A percentile compares a stretch with the other conserved stretches of the same genome.
phyloP scores from a whole-genome alignment of 2,113 vertebrate species.

The Gymnocephalus cernua region DNA sequence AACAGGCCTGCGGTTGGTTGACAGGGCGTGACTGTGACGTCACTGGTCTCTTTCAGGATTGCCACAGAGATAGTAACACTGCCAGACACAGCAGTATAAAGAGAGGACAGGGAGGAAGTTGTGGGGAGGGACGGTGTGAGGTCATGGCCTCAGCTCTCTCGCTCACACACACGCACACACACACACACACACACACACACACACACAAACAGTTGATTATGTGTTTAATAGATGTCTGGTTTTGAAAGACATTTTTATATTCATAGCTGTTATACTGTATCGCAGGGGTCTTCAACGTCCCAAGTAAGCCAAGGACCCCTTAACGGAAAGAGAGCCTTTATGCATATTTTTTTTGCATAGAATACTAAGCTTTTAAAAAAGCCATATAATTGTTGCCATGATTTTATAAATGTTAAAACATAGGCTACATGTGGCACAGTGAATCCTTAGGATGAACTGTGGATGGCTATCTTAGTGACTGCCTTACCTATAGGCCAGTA shows the following conservation, averaged over 20 bases:
- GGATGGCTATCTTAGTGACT: no score
- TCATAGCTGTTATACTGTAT: neutral
- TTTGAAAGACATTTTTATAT: neutral
- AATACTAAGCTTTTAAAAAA: no score
- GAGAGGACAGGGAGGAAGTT: slow-evolving; percentile 10
- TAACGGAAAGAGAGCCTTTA: no score
- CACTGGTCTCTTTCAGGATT: slow-evolving; percentile 52
- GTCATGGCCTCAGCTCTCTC: neutral
- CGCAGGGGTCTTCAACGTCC: no score
- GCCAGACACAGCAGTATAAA: slow-evolving; percentile 15
- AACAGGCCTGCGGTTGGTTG: slow-evolving; percentile 59
- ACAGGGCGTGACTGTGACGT: slow-evolving; percentile 64
- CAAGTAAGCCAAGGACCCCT: no score
- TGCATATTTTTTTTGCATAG: no score
- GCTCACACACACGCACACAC: neutral
- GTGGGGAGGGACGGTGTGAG: slow-evolving; percentile 8
- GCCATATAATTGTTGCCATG: no score
- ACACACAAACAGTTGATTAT: neutral
- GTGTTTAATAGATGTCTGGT: no score
- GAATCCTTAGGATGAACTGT: no score
- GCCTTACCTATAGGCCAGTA: no score
- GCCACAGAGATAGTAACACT: slow-evolving; percentile 45
- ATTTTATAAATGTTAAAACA: no score
- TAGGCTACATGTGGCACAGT: no score
- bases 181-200: slow-evolving; percentile 24